These are phyloP conservation scores for Limanda limanda DNA, from an alignment of 2,113 vertebrate species.

Conservation along the genomic window DNA sequence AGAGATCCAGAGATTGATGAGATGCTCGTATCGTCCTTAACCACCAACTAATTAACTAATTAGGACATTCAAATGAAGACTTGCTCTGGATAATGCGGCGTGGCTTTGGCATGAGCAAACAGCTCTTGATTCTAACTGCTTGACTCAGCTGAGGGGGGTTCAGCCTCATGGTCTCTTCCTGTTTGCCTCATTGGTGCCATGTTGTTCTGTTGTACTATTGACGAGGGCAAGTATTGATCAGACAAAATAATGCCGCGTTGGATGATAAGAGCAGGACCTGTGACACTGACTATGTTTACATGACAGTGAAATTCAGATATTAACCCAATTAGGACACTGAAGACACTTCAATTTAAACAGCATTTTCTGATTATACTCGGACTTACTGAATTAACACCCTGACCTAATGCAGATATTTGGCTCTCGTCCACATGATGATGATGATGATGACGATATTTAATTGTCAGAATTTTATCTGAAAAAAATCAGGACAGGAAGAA, in stretches of 20 bases:
- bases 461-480: no score
- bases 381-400: no score
- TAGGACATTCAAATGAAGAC: constrained; percentile 85
- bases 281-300: constrained; percentile 30
- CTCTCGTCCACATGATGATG: neutral
- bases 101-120: constrained; percentile 74
- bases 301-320: no score
- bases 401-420: no score
- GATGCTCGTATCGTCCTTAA: constrained; percentile 84
- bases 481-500: no score
- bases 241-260: constrained; percentile 25
- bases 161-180: constrained; percentile 40
- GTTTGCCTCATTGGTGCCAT: constrained; percentile 51
- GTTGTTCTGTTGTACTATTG: constrained; percentile 44
- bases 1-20: constrained; percentile 85
- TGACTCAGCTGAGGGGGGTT: constrained; percentile 55
- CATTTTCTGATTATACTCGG: no score
- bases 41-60: constrained; percentile 88
- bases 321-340: no score
- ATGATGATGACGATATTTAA: no score
- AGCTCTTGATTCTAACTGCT: constrained; percentile 67
- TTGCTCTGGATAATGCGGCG: constrained; percentile 79
- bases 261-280: constrained; percentile 29
- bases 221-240: constrained; percentile 57
- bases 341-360: no score